These are phyloP conservation scores for Ianthella basta DNA, from an alignment of 37 sponge, comb jelly and placozoan genomes.

Conservation along the genomic window DNA sequence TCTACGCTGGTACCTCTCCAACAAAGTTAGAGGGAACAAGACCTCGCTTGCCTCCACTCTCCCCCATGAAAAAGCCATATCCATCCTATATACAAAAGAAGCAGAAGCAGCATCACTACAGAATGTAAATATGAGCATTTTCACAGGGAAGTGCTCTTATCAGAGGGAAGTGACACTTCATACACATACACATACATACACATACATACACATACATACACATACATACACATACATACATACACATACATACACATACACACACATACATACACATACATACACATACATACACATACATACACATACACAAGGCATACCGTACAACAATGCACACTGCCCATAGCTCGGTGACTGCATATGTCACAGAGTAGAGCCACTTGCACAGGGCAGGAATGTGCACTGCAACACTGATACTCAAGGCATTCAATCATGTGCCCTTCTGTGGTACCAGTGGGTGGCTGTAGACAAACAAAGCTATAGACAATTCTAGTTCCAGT, in stretches of 20 bases:
- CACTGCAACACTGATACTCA: too few relatives aligned
- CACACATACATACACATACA: background rate
- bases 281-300: background rate
- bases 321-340: background rate
- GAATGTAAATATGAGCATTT: background rate
- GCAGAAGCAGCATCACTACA: too few relatives aligned
- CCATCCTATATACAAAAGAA: slow-evolving; percentile 22
- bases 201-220: slow-evolving; percentile 18
- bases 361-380: too few relatives aligned
- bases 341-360: background rate
- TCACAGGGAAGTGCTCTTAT: background rate
- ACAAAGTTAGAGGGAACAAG: slow-evolving; percentile 77
- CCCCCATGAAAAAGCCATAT: slow-evolving; percentile 64
- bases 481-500: too few relatives aligned
- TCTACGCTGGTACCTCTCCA: background rate
- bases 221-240: slow-evolving; percentile 10
- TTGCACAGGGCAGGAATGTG: too few relatives aligned
- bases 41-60: slow-evolving; percentile 45
- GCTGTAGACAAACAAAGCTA: too few relatives aligned
- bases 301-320: background rate
- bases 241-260: slow-evolving; percentile 17
- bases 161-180: background rate
- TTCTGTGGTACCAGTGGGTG: too few relatives aligned
- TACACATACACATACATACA: background rate
- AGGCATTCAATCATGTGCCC: too few relatives aligned